Evolutionary conservation across 2,888 invertebrate species (phyloP).

Genomic region (Brachyopa scutellaris): DNA sequence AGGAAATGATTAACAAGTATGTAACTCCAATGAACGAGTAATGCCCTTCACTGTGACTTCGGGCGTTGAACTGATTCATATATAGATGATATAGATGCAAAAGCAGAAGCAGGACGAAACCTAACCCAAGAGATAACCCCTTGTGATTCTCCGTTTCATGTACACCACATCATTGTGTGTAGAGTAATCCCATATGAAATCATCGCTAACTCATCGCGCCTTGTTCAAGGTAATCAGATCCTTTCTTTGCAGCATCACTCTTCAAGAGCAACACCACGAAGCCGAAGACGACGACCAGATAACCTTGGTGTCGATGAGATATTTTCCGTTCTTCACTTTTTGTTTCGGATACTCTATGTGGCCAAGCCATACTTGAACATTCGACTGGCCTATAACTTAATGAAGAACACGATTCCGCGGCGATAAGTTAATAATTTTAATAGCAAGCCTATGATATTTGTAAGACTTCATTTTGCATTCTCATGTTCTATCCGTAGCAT

Average conservation of each 20-base stretch:
- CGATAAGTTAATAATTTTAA: conserved; percentile 72
- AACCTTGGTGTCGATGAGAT: conserved; percentile 71
- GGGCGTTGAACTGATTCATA: conserved; percentile 1
- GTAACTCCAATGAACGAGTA: too few relatives aligned
- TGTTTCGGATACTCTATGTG: conserved; percentile 23
- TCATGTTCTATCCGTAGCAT: conserved; percentile 49
- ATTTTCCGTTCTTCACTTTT: conserved; percentile 47
- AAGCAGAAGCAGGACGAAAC: conserved; percentile 34
- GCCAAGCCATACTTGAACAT: background rate
- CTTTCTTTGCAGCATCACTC: conserved; percentile 27
- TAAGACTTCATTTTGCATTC: conserved; percentile 69
- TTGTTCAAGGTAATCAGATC: conserved; percentile 65
- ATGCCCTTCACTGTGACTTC: background rate
- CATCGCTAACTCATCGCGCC: conserved; percentile 49
- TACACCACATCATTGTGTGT: background rate
- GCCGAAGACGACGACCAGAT: conserved; percentile 44
- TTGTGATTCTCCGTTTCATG: conserved; percentile 19
- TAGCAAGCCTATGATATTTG: conserved; percentile 66
- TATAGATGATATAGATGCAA: too few relatives aligned
- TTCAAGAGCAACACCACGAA: conserved; percentile 13
- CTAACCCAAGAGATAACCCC: conserved; percentile 50
- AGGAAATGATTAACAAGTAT: too few relatives aligned
- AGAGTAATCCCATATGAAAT: conserved; percentile 50
- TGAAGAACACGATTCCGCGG: conserved; percentile 69
- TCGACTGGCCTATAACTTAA: conserved; percentile 63